Base-by-base conservation (phyloP, 2,888 invertebrate species). In the Lysandra coridon region DNA sequence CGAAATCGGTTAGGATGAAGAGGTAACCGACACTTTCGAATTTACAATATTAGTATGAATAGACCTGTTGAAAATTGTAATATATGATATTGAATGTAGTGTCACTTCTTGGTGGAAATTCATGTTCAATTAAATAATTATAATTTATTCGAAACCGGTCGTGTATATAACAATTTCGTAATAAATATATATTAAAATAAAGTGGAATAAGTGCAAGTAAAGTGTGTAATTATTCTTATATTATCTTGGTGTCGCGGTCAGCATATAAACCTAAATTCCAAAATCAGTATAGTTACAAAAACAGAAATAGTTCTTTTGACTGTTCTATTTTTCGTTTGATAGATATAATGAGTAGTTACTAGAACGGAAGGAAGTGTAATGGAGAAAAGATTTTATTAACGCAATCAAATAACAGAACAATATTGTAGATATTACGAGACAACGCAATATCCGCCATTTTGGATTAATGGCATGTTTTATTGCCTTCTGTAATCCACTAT, bases 381-480 rank as follows among this genome's bases (percentile, higher is more conserved):
- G 69, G 69, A 49, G 75, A 75, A 75, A 75, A 75, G 44, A 75
- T 75, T 75, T 75, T 75, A 23, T 44, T 44, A 75, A 10, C 44
- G 23, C 49, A 75, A 75, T 75, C 57, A 76, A 76, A 76, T 76
- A 76, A 76, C 53, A 76, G 14, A 23, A 33, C 53, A 74, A 76
- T 76, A 76, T 57, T 57, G 53, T 57, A 57, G 53, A 30, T 17
- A 76, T 53, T 69, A 69, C 74, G 74, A 74, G 33, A 76, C 57
- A 57, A 53, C 76, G 76, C 53, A 57, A 76, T 76, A 76, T 76
- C 76, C 76, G 53, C 57, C 76, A 53, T 57, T 23, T 57, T 76
- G 76, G 53, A 76, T 76, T 76, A 76, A 76, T 17, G 57, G 49
- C 53, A 17, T 76, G 57, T 57, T 76, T 76, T 57, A 76, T 76